Evolutionary conservation across 2,113 vertebrate genomes (phyloP).

Genomic region (Meles meles): DNA sequence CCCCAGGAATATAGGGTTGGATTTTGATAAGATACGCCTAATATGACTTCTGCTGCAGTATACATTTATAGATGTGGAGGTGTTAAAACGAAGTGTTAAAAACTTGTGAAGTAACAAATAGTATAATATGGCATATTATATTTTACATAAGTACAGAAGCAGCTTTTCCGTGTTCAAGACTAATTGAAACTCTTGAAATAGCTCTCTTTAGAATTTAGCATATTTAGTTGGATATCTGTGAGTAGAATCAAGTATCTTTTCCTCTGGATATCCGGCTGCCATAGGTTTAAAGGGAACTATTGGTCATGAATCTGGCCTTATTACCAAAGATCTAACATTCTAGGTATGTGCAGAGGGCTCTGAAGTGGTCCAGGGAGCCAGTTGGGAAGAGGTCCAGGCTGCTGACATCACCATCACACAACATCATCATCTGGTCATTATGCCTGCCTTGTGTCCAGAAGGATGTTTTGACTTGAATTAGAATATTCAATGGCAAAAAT

Average conservation of each 20-base stretch:
- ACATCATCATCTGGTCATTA: neutral
- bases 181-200: slow-evolving; percentile 54
- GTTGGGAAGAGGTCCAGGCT: neutral
- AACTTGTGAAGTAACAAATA: slow-evolving; percentile 70
- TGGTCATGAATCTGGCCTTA: neutral
- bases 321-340: neutral
- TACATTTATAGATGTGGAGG: slow-evolving; percentile 61
- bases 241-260: slow-evolving; percentile 29
- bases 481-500: slow-evolving; percentile 17
- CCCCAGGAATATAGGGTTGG: neutral
- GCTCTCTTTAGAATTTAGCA: slow-evolving; percentile 30
- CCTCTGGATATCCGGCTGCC: neutral
- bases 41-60: slow-evolving; percentile 37
- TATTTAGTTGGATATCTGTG: slow-evolving; percentile 31
- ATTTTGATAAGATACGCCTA: slow-evolving; percentile 9
- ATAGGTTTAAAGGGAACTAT: neutral
- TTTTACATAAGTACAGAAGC: slow-evolving; percentile 72
- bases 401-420: neutral
- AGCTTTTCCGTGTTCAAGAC: slow-evolving; percentile 61
- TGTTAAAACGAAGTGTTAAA: slow-evolving; percentile 69
- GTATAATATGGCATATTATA: slow-evolving; percentile 64
- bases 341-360: neutral
- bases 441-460: neutral
- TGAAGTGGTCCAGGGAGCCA: neutral
- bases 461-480: slow-evolving; percentile 6